Evolutionary conservation across 2,888 invertebrate species (phyloP), one percentile per base, ranked within the genome.

Genomic region (Eristalis arbustorum): DNA sequence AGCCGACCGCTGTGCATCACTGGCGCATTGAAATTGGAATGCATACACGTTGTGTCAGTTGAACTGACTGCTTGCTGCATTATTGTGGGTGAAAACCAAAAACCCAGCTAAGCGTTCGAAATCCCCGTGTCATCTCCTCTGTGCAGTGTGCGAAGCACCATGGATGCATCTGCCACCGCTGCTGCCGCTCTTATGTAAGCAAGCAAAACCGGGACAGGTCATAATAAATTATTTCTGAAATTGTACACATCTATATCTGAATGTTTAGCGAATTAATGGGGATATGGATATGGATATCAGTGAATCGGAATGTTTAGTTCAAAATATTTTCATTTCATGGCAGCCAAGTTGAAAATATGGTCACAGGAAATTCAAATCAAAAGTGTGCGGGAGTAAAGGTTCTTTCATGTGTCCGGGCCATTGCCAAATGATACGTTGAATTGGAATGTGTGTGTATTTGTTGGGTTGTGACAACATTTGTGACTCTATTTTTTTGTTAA

Each of bases 241-340:
- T n/a, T n/a, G n/a, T n/a, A n/a, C n/a, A n/a, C n/a, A n/a, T 85
- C 42, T 76, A 84, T 85, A 76, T 85, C 81, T 63, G 81, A 81
- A 81, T 81, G 72, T 59, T 85, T 77, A 42, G 42, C 49, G 49
- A 42, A 79, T 84, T 61, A 49, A 25, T 67, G 22, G 40, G 18
- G 25, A 59, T 66, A 13, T 34, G 18, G 49, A 18, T 49, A 18
- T 18, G 49, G 49, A 49, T 49, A 18, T 18, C 49, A 49, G 18
- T 18, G 49, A 8, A 49, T 5, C 49, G 49, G 49, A 49, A 13
- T 56, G 23, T 66, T 72, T 57, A 67, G 67, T 68, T 25, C 59
- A 31, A 71, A 77, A 76, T 59, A 56, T 37, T 74, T 74, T 74
- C 63, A 40, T 83, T 74, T 78, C 49, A 69, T 83, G 57, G 56